Percentiles rank a stretch among this genome's conserved stretches.
Evolutionary conservation across 2,888 invertebrate species (phyloP).

Genomic region (Cryptocheilus praepositus): DNA sequence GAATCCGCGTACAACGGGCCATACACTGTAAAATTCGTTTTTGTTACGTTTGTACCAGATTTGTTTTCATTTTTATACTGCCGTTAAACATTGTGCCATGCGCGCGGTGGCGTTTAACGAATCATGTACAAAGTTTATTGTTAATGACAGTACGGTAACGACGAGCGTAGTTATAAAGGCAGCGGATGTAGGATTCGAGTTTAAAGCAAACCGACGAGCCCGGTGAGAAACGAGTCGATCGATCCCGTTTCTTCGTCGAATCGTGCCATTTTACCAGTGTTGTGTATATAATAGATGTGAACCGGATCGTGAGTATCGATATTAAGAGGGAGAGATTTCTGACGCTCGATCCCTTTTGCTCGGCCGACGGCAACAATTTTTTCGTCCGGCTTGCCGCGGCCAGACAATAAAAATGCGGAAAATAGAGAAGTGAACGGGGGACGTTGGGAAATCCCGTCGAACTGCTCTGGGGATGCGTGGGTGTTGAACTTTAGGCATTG

Average conservation of each 20-base stretch:
- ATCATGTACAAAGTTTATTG: slow-evolving; percentile 70
- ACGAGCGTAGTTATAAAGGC: background rate
- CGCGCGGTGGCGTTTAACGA: slow-evolving; percentile 45
- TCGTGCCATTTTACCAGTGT: slow-evolving; percentile 69
- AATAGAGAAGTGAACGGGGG: no score
- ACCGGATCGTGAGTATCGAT: slow-evolving; percentile 8
- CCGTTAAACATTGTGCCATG: slow-evolving; percentile 52
- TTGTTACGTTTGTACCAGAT: slow-evolving; percentile 65
- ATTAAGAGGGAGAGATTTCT: no score
- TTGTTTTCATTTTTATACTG: slow-evolving; percentile 63
- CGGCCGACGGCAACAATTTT: no score
- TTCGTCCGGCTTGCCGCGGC: no score
- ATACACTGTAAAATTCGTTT: slow-evolving; percentile 4
- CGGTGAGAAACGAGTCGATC: slow-evolving; percentile 35
- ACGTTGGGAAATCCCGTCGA: no score
- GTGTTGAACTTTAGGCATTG: no score
- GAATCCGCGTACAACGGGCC: no score
- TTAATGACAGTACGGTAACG: slow-evolving; percentile 50
- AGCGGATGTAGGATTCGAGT: slow-evolving; percentile 30
- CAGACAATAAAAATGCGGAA: no score
- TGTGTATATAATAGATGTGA: slow-evolving; percentile 63
- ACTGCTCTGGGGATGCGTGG: no score
- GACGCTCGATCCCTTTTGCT: slow-evolving; percentile 3
- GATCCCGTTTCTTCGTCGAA: slow-evolving; percentile 60
- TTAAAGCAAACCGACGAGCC: background rate